These are phyloP conservation scores for Agrotis ipsilon DNA, from an alignment of 2,888 invertebrate genomes.

Conservation along the genomic window DNA sequence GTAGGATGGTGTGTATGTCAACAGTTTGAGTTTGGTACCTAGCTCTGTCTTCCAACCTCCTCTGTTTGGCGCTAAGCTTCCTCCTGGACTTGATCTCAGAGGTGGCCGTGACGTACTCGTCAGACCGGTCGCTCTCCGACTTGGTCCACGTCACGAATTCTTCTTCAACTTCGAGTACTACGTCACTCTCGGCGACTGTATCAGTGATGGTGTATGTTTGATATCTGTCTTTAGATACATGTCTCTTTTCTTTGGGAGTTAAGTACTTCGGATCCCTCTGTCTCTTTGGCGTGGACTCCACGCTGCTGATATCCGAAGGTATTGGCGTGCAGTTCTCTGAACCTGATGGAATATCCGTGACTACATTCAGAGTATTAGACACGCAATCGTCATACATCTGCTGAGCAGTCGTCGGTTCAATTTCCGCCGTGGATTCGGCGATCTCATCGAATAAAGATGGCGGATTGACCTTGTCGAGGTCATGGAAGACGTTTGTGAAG, in stretches of 20 bases:
- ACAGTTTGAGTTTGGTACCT: slow-evolving; percentile 93
- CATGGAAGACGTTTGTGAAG: slow-evolving; percentile 88
- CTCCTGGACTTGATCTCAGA: slow-evolving; percentile 81
- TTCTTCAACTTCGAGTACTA: slow-evolving; percentile 79
- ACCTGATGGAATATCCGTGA: slow-evolving; percentile 90
- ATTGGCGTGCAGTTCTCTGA: slow-evolving; percentile 92
- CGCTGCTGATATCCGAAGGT: slow-evolving; percentile 94
- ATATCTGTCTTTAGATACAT: slow-evolving; percentile 94
- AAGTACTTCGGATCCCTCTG: slow-evolving; percentile 87
- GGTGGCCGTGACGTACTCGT: slow-evolving; percentile 80
- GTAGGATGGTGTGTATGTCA: slow-evolving; percentile 79
- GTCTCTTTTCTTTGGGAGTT: slow-evolving; percentile 95
- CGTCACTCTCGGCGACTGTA: slow-evolving; percentile 77
- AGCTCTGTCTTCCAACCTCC: slow-evolving; percentile 92
- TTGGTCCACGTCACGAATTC: slow-evolving; percentile 87
- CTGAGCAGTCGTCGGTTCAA: slow-evolving; percentile 87
- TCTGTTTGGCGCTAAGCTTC: slow-evolving; percentile 92
- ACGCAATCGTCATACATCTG: slow-evolving; percentile 92
- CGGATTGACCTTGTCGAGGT: slow-evolving; percentile 93
- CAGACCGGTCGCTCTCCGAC: slow-evolving; percentile 85
- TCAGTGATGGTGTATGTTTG: slow-evolving; percentile 96
- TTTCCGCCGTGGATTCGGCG: slow-evolving; percentile 91
- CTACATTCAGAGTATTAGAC: slow-evolving; percentile 90
- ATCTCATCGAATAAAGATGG: slow-evolving; percentile 94
- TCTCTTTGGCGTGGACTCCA: slow-evolving; percentile 94